Evolutionary conservation across 92 coral and sea anemone genomes (phyloP).

Genomic region (Blastomussa wellsi): DNA sequence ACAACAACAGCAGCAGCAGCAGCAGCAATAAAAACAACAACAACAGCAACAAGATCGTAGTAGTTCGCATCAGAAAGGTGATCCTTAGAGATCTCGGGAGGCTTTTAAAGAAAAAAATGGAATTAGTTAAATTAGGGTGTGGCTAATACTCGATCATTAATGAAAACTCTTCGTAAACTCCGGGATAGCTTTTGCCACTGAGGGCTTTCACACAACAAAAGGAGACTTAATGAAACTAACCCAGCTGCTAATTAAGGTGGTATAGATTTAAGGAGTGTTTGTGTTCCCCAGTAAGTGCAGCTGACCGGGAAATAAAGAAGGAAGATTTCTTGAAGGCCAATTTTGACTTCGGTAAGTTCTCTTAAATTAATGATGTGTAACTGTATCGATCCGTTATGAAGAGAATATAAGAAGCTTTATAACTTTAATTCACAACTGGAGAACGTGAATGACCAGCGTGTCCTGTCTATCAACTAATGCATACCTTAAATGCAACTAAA

Average conservation of each 20-base stretch:
- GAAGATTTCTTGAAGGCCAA: conserved; percentile 26
- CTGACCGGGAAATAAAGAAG: neutral
- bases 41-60: too few relatives aligned
- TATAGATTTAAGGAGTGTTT: neutral
- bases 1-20: too few relatives aligned
- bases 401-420: neutral
- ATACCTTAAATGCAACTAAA: neutral
- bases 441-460: neutral
- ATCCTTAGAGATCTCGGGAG: too few relatives aligned
- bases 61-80: too few relatives aligned
- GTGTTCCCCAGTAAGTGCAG: neutral
- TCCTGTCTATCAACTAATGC: too few relatives aligned
- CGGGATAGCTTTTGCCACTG: too few relatives aligned
- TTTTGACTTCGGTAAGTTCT: conserved; percentile 24
- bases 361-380: neutral
- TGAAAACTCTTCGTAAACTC: too few relatives aligned
- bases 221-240: neutral
- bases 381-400: neutral
- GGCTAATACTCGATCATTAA: too few relatives aligned
- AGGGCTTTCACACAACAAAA: too few relatives aligned
- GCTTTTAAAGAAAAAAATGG: too few relatives aligned
- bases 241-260: neutral
- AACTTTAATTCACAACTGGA: neutral
- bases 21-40: too few relatives aligned
- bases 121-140: too few relatives aligned